A percentile compares a stretch with the other conserved stretches of the same genome.
phyloP scores from a whole-genome alignment of 2,797 vertebrate genomes.

The Lithobates pipiens region DNA sequence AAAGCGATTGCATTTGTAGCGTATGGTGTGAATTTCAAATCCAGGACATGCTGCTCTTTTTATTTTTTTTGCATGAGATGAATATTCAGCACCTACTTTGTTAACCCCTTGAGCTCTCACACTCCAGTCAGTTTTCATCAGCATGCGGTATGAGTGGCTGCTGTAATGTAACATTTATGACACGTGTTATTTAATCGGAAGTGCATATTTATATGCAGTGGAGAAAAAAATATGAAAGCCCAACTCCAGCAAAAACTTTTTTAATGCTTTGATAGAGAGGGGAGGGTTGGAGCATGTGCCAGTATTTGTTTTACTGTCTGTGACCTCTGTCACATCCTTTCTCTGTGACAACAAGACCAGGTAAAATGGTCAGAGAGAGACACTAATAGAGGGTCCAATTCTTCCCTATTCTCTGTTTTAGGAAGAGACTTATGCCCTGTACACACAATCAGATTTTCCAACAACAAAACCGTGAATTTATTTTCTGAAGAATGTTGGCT shows the following conservation, averaged over 20 bases:
- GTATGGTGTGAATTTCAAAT: constrained; percentile 46
- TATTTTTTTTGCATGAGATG: background rate
- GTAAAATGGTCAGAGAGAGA: no score
- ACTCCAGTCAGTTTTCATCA: background rate
- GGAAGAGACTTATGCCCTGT: no score
- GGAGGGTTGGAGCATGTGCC: no score
- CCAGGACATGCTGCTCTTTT: constrained; percentile 13
- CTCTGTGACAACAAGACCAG: no score
- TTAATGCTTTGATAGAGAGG: no score
- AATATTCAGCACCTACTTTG: constrained; percentile 7
- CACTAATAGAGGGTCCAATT: no score
- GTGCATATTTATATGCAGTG: background rate
- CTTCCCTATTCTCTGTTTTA: no score
- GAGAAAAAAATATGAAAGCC: background rate
- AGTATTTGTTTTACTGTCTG: no score
- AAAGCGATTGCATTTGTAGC: constrained; percentile 29
- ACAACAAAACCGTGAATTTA: no score
- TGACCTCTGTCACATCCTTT: no score
- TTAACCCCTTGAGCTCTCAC: constrained; percentile 7
- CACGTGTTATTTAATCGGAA: background rate
- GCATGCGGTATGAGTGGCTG: background rate
- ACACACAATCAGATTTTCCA: no score
- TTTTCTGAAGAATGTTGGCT: no score
- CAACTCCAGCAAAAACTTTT: background rate
- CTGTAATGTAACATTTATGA: background rate